Conservation (phyloP, 1,140 invertebrate species). For the Temnothorax curvispinosus region DNA sequence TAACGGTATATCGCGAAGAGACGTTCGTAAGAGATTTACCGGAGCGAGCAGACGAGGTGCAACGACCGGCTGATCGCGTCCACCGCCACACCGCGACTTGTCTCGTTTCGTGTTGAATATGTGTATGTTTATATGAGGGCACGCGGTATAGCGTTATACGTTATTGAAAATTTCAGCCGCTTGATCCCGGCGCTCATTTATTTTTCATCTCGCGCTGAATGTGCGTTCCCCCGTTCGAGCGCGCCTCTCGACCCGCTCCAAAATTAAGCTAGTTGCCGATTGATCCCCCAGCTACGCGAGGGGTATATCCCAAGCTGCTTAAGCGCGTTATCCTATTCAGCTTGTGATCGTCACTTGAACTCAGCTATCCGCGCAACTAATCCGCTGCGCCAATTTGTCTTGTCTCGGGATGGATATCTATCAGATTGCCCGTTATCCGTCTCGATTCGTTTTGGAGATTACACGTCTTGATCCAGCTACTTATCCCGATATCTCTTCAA, state of each 20-base stretch:
- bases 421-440: background rate
- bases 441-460: background rate
- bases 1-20: slow-evolving; percentile 48
- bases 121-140: too few species aligned
- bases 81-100: background rate
- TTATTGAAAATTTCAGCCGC: too few species aligned
- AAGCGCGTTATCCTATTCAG: background rate
- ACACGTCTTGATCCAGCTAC: background rate
- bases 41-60: slow-evolving; percentile 47
- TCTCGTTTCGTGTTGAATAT: background rate
- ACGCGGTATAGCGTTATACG: background rate
- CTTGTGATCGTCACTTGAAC: background rate
- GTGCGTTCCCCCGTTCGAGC: background rate
- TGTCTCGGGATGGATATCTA: background rate
- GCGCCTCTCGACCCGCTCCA: background rate
- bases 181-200: background rate
- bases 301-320: background rate
- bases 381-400: slow-evolving; percentile 4
- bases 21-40: slow-evolving; percentile 51
- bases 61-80: slow-evolving; percentile 55
- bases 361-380: background rate
- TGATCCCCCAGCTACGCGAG: background rate
- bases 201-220: background rate
- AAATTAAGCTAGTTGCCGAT: background rate
- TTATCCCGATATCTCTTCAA: slow-evolving; percentile 10